These are phyloP conservation scores for Uromys caudimaculatus DNA, from an alignment of 2,797 vertebrate species.

Conservation along the genomic window DNA sequence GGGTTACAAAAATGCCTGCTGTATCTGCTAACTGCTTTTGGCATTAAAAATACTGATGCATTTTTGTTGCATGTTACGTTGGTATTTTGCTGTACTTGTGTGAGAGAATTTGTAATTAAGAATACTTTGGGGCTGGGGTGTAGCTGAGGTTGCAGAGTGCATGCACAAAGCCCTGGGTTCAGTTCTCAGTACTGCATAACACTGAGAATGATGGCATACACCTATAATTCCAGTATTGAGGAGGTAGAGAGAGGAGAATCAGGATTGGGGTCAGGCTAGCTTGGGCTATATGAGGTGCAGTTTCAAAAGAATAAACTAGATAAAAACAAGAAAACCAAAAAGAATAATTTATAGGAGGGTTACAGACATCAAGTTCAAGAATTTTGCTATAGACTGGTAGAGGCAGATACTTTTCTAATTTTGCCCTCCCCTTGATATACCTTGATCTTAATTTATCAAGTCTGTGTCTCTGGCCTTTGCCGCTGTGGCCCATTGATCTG, in stretches of 20 bases:
- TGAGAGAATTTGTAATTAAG: constrained; percentile 30
- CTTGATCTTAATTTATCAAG: constrained; percentile 80
- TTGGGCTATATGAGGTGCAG: not conserved
- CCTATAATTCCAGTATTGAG: not conserved
- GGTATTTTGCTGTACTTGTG: constrained; percentile 41
- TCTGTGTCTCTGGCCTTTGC: constrained; percentile 79
- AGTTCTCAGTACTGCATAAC: not conserved
- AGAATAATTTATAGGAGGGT: not conserved
- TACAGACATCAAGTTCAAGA: constrained; percentile 14
- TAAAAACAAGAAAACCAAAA: not conserved
- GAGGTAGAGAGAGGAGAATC: not conserved
- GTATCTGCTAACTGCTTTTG: not conserved
- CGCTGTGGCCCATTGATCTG: constrained; percentile 78
- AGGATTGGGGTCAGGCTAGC: not conserved
- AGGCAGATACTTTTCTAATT: constrained; percentile 44
- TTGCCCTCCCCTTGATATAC: constrained; percentile 36
- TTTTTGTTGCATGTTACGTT: constrained; percentile 24
- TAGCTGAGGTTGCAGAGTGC: not conserved
- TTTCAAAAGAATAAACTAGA: not conserved
- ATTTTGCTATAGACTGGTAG: constrained; percentile 45
- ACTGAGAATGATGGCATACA: not conserved
- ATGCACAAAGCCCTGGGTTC: not conserved
- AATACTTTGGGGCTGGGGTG: not conserved
- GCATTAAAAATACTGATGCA: constrained; percentile 57
- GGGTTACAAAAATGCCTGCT: constrained; percentile 17